phyloP scores from a whole-genome alignment of 2,888 invertebrate species.

The Ichneumon xanthorius region DNA sequence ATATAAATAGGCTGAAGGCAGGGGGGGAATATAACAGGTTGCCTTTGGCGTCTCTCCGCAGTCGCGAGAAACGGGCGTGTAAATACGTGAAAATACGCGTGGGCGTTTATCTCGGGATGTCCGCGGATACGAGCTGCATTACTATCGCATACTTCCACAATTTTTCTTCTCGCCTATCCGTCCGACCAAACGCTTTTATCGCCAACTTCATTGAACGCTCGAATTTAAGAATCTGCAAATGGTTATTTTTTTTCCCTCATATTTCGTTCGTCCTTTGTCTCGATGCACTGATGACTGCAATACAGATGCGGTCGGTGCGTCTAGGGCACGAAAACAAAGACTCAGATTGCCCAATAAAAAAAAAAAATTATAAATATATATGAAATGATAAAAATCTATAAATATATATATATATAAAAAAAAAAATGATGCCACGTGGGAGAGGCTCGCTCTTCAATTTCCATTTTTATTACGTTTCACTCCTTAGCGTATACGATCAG shows the following conservation, averaged over 20 bases:
- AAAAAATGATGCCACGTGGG: constrained; percentile 39
- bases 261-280: constrained; percentile 6
- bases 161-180: background rate
- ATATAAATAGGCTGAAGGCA: constrained; percentile 84
- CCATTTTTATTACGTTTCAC: constrained; percentile 25
- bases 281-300: background rate
- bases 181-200: background rate
- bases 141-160: background rate
- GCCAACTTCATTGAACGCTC: background rate
- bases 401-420: background rate
- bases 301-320: background rate
- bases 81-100: constrained; percentile 68
- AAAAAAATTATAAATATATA: background rate
- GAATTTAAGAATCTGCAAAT: background rate
- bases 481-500: constrained; percentile 39
- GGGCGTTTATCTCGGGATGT: constrained; percentile 47
- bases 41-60: constrained; percentile 75
- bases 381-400: background rate
- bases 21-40: constrained; percentile 83
- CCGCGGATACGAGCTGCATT: constrained; percentile 18
- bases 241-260: background rate
- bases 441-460: constrained; percentile 1
- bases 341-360: constrained; percentile 30
- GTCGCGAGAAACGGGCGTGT: constrained; percentile 63
- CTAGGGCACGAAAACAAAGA: constrained; percentile 39